Evolutionary conservation across 92 coral and sea anemone genomes (phyloP).

Genomic region (Metridium senile): DNA sequence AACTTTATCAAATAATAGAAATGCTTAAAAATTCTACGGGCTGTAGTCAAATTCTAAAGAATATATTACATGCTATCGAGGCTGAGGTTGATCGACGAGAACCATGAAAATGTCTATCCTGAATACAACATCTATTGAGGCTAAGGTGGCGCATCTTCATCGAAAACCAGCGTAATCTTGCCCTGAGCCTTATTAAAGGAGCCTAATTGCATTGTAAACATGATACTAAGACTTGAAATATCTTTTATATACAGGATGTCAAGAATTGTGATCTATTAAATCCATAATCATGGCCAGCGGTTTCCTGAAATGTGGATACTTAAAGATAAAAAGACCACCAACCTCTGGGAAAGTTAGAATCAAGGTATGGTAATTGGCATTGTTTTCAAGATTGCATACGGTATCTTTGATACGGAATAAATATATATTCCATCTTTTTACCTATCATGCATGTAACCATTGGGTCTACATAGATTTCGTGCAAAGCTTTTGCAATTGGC

Average conservation of each 20-base stretch:
- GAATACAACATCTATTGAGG: too few relatives aligned
- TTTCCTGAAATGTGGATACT: slow-evolving; percentile 70
- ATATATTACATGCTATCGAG: too few relatives aligned
- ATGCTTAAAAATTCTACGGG: too few relatives aligned
- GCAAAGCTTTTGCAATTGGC: too few relatives aligned
- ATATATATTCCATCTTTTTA: neutral
- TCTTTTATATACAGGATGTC: slow-evolving; percentile 7
- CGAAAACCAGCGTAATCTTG: too few relatives aligned
- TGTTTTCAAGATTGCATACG: neutral
- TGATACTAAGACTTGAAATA: neutral
- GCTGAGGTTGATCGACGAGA: too few relatives aligned
- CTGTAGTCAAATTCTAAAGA: too few relatives aligned
- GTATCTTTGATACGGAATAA: neutral
- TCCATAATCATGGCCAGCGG: slow-evolving; percentile 29
- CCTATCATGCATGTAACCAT: too few relatives aligned
- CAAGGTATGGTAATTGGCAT: slow-evolving; percentile 45
- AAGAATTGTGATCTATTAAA: neutral
- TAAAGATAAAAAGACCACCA: slow-evolving; percentile 84
- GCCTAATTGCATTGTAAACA: neutral
- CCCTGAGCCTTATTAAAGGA: neutral
- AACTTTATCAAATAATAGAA: too few relatives aligned
- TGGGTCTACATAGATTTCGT: too few relatives aligned
- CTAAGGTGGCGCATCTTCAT: too few relatives aligned
- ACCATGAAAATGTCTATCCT: too few relatives aligned
- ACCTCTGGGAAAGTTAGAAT: slow-evolving; percentile 64